Base-by-base conservation (phyloP, 2,888 invertebrate genomes). In the Nephrotoma appendiculata region DNA sequence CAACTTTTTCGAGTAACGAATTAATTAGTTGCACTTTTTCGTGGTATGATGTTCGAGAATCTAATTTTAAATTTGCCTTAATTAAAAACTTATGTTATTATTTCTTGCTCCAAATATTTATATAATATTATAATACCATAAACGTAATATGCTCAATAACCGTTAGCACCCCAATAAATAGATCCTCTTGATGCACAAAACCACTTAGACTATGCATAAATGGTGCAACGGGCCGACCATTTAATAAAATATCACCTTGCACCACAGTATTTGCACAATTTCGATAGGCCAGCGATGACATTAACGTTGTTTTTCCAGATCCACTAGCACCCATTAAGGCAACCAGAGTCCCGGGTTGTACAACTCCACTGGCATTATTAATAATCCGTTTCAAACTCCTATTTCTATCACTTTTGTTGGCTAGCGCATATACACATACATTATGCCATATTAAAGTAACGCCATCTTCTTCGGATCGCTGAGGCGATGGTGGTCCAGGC, bases 121-220 rank as follows among this genome's bases (percentile, higher is more conserved):
- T 31, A 31, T 3, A 31, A 31, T 31, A 31, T 31, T 31, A 2
- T 31, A 57, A 87, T 87, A 90, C 97, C 97, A 98, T 97, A 89
- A 98, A 96, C 89, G 94, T 94, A 87, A 98, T 94, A 90, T 98
- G 98, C 90, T 98, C 98, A 88, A 94, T 92, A 41, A 98, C 97
- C 0, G 97, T 97, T 88, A 98, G 93, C 71, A 96, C 94, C 3
- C 96, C 96, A 6, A 97, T 95, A 89, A 98, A 98, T 86, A 98
- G 92, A 89, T 98, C 98, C 88, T 98, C 96, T 91, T 98, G 98
- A 89, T 98, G 96, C 93, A 98, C 96, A 91, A 95, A 98, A 0
- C 97, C 98, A 89, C 96, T 96, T 88, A 96, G 93, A 87, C 94
- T 93, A 89, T 95, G 95, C 96, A 97, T 96, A 90, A 95, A 96